Evolutionary conservation across 1,140 invertebrate genomes (phyloP).

Genomic region (Bombus confusus): DNA sequence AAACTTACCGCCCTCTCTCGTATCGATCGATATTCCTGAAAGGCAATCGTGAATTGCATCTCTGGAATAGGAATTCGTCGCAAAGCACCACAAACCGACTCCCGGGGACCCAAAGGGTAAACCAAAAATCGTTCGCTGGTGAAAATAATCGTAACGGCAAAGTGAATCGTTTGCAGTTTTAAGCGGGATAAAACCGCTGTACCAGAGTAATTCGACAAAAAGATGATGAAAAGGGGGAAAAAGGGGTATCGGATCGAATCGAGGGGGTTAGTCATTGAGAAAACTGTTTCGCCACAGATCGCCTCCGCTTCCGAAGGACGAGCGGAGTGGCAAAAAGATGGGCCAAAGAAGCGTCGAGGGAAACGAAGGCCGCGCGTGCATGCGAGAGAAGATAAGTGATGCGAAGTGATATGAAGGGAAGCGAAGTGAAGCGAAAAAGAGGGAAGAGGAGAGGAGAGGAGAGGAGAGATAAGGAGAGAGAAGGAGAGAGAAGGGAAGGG

Average conservation of each 20-base stretch:
- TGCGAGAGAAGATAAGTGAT: not conserved
- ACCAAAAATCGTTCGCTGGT: not conserved
- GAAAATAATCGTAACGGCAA: conserved; percentile 59
- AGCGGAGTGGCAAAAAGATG: conserved; percentile 26
- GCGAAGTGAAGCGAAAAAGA: fast-evolving
- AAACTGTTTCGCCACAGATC: conserved; percentile 65
- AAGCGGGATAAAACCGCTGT: conserved; percentile 41
- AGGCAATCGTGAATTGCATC: not conserved
- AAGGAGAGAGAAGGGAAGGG: fast-evolving
- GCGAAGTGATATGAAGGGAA: no score
- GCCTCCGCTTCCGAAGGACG: not conserved
- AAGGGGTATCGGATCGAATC: not conserved
- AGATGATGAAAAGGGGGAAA: not conserved
- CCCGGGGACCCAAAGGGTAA: not conserved
- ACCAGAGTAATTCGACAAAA: conserved; percentile 52
- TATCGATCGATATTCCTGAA: not conserved
- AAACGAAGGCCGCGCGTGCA: conserved; percentile 49
- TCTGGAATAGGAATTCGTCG: not conserved
- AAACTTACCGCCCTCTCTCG: no score
- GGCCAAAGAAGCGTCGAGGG: conserved; percentile 52
- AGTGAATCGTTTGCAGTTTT: conserved; percentile 45
- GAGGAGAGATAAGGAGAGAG: no score
- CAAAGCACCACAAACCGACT: not conserved
- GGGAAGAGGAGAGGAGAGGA: fast-evolving
- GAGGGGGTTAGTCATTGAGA: conserved; percentile 52